Base-by-base conservation (phyloP, 2,888 invertebrate species). In the Cyrtodaria siliqua region DNA sequence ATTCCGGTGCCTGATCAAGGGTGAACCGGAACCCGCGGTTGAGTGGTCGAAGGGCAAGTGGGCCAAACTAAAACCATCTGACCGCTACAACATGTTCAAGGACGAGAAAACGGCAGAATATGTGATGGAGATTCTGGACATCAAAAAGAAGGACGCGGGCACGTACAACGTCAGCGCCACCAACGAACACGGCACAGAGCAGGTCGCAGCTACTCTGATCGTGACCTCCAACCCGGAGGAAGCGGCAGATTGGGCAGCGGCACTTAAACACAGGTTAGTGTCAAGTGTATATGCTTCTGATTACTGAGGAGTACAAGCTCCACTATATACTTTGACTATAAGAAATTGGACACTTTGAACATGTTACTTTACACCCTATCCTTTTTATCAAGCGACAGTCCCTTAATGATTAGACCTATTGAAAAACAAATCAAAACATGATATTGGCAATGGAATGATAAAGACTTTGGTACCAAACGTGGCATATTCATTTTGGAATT, bases 11-110 rank as follows among this genome's bases (percentile, higher is more conserved):
- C 82, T 85, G 16, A 85, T 92, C 42, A 90, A 88, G 27, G 92
- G 92, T 38, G 91, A 90, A 64, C 93, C 93, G 20, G 74, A 79
- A 47, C 92, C 93, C 14, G 89, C 81, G 14, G 88, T 92, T 16
- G 89, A 88, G 74, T 93, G 92, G 92, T 90, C 91, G 14, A 93
- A 93, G 70, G 93, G 93, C 20, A 92, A 91, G 80, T 92, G 92
- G 92, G 79, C 86, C 47, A 92, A 92, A 79, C 82, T 92, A 61
- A 86, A 88, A 76, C 83, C 89, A 64, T 87, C 88, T n/a, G 87
- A 86, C 24, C 80, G 81, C 16, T 88, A 88, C 72, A 87, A 87
- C 33, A 83, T 92, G 16, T 91, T 76, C 83, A 85, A 86, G 42
- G 91, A 92, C 59, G 89, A 91, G 52, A 81, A 79, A 3, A 89